Evolutionary conservation across 2,113 vertebrate genomes (phyloP).

Genomic region (Chaenogobius annularis): DNA sequence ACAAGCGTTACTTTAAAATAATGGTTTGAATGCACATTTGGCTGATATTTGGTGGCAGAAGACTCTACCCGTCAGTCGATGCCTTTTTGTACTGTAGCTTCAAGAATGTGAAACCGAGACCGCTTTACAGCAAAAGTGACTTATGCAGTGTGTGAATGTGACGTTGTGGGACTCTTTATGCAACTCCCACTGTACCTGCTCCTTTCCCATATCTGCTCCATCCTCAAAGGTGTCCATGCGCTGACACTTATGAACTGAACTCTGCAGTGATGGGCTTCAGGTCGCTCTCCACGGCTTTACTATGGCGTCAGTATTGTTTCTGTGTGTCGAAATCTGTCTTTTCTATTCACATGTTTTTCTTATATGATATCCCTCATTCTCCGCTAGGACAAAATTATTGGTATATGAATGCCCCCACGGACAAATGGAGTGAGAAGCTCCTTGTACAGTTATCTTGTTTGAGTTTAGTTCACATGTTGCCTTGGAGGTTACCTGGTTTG

Average conservation of each 20-base stretch:
- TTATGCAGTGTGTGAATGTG: conserved; percentile 24
- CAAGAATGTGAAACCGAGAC: conserved; percentile 66
- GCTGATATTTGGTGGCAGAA: background rate
- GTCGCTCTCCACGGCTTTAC: conserved; percentile 24
- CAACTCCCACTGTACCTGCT: conserved; percentile 25
- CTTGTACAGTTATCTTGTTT: conserved; percentile 44
- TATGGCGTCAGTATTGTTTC: conserved; percentile 65
- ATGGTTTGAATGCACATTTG: conserved; percentile 1
- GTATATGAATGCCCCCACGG: conserved; percentile 33
- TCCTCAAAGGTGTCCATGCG: conserved; percentile 14
- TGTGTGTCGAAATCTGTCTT: conserved; percentile 51
- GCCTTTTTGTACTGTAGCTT: conserved; percentile 21
- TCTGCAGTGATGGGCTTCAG: conserved; percentile 5
- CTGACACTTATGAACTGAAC: background rate
- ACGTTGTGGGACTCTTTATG: conserved; percentile 40
- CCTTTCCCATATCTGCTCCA: background rate
- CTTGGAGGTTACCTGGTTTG: conserved; percentile 77
- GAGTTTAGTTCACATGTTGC: conserved; percentile 80
- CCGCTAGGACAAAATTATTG: conserved; percentile 49
- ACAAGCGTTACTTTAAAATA: background rate
- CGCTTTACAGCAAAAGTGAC: conserved; percentile 25
- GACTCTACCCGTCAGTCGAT: background rate
- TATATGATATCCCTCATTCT: conserved; percentile 53
- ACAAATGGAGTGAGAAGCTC: conserved; percentile 29
- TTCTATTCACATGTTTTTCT: conserved; percentile 61